Evolutionary conservation across 2,888 invertebrate genomes (phyloP).

Genomic region (Ecliptopera silaceata): DNA sequence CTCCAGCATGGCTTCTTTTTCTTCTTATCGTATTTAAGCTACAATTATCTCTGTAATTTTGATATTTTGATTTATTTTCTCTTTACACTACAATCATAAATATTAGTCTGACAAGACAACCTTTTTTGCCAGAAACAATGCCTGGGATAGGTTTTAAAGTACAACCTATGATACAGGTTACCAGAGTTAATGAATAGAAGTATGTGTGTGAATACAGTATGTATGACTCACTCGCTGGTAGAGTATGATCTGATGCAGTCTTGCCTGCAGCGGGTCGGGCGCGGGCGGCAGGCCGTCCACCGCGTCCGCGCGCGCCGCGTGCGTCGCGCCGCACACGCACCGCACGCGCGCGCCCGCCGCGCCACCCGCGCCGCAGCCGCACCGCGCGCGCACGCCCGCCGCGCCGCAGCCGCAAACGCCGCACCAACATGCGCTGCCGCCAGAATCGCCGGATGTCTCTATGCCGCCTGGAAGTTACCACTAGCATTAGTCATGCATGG

Average conservation of each 20-base stretch:
- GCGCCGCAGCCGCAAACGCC: conserved; percentile 34
- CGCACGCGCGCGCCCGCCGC: conserved; percentile 41
- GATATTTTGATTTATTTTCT: too few species aligned
- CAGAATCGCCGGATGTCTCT: conserved; percentile 52
- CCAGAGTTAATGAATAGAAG: too few species aligned
- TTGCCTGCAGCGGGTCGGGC: conserved; percentile 87
- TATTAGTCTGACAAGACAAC: too few species aligned
- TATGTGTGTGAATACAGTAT: too few species aligned
- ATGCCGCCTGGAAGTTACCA: conserved; percentile 51
- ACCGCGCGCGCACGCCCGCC: conserved; percentile 46
- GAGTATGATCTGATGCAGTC: conserved; percentile 91
- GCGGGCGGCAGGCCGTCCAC: conserved; percentile 89
- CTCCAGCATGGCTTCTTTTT: too few species aligned
- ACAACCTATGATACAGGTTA: too few species aligned
- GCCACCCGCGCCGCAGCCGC: conserved; percentile 41
- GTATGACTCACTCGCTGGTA: conserved; percentile 90
- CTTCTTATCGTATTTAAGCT: too few species aligned
- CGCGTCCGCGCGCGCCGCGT: conserved; percentile 80
- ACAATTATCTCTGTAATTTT: too few species aligned
- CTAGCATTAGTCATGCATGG: too few species aligned
- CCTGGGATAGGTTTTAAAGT: too few species aligned
- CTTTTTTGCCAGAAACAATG: too few species aligned
- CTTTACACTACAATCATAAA: too few species aligned
- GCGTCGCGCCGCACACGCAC: conserved; percentile 48
- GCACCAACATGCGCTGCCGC: conserved; percentile 47